Conservation (phyloP, 2,888 invertebrate genomes). For the Eledone cirrhosa region DNA sequence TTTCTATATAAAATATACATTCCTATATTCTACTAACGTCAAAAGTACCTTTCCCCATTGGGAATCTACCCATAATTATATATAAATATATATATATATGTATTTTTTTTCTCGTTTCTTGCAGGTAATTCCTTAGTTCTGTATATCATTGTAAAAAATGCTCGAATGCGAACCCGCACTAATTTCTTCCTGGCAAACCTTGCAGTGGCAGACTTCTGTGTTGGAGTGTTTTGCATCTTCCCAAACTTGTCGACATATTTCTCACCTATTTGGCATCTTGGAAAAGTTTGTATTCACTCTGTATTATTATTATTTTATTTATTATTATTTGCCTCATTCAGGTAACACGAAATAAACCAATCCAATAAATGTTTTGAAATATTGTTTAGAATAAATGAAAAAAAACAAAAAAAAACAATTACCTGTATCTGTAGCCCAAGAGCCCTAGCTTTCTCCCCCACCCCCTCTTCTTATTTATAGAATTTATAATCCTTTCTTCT, state of each 20-base stretch:
- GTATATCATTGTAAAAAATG: slow-evolving; percentile 82
- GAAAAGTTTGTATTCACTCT: slow-evolving; percentile 71
- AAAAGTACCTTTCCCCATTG: too few relatives aligned
- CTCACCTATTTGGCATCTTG: slow-evolving; percentile 68
- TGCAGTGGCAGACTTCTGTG: slow-evolving; percentile 89
- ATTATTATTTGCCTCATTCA: too few relatives aligned
- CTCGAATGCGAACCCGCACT: slow-evolving; percentile 84
- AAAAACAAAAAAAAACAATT: not conserved
- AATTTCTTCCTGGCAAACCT: slow-evolving; percentile 92
- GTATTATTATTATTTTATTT: too few relatives aligned
- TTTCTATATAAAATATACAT: too few relatives aligned
- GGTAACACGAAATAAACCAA: not conserved
- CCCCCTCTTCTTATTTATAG: not conserved
- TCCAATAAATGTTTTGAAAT: not conserved
- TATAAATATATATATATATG: too few relatives aligned
- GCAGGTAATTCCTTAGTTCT: slow-evolving; percentile 74
- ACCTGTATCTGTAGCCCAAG: not conserved
- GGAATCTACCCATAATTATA: too few relatives aligned
- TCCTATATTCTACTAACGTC: too few relatives aligned
- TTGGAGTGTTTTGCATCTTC: slow-evolving; percentile 90
- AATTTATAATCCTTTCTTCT: not conserved
- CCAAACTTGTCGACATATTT: slow-evolving; percentile 75
- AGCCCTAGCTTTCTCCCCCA: not conserved
- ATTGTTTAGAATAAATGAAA: not conserved
- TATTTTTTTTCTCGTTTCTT: not conserved